phyloP scores from a whole-genome alignment of 2,113 vertebrate species.

The Peucedramus taeniatus region DNA sequence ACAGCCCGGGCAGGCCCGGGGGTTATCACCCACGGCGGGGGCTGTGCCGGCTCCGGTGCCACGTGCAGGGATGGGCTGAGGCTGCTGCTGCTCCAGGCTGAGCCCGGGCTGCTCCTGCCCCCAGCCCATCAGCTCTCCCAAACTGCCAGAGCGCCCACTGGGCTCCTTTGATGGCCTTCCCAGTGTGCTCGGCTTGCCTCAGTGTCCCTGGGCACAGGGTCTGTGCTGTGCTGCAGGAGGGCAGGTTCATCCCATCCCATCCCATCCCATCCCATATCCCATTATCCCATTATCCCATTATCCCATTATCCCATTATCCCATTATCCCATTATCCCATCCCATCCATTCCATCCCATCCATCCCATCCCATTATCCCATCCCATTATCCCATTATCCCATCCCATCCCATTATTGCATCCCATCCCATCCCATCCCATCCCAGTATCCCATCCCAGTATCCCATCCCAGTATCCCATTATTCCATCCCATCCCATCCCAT shows the following conservation, averaged over 20 bases:
- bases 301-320: too few species aligned
- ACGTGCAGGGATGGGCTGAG: background rate
- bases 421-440: too few species aligned
- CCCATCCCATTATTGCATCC: too few species aligned
- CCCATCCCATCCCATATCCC: too few species aligned
- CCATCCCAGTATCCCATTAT: too few species aligned
- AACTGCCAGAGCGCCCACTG: fast-evolving
- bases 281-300: too few species aligned
- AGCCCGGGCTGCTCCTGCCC: background rate
- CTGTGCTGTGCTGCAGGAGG: background rate
- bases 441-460: too few species aligned
- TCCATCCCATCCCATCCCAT: too few species aligned
- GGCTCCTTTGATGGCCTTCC: fast-evolving
- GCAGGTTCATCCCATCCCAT: background rate
- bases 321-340: background rate
- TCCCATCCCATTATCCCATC: too few species aligned
- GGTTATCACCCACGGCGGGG: fast-evolving
- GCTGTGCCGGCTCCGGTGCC: background rate
- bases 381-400: too few species aligned
- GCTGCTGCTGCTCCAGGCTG: background rate
- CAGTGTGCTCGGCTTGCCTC: fast-evolving
- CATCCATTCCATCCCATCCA: background rate
- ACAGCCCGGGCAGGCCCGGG: fast-evolving
- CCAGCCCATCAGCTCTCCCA: background rate
- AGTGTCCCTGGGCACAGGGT: background rate